Base-by-base conservation (phyloP, 2,888 invertebrate species). In the Drosophila nr. perissopoda region DNA sequence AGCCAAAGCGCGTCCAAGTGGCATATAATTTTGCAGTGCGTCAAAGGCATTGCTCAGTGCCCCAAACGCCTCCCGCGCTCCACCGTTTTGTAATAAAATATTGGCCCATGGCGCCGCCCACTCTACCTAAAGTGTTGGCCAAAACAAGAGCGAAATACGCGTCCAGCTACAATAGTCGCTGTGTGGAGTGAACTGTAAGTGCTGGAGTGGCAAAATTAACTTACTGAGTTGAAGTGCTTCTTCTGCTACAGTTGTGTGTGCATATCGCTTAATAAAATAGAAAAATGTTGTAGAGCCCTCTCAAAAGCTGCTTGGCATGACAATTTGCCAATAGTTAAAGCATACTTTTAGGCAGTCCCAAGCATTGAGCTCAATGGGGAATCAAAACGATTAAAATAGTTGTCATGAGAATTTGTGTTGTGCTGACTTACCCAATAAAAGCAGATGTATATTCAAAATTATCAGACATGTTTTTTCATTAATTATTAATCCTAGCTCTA, bases 21-120 rank as follows among this genome's bases (percentile, higher is more conserved):
- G 70, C 72, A 83, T 78, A 79, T 81, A 74, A 81, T 83, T 81
- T 74, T 72, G 61, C 73, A 70, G 70, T 81, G 83, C 82, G 73
- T 83, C 83, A 87, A 83, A 83, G 82, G 70, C 65, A 59, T 70
- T 59, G 51, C 69, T 62, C 63, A 21, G 27, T 38, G 16, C 52
- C 21, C 16, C 31, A 31, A 42, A 33, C 36, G 16, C 65, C 21
- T 21, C 7, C 34, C 11, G 11, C 25, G 10, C 7, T 36, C 10
- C 16, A 11, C 58, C 58, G 25, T 51, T 56, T 70, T 21, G 49
- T 58, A 65, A 74, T 75, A 68, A 60, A 74, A 57, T 52, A 69
- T 69, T 75, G 25, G 51, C 60, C 31, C 38, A 21, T n/a, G 21
- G 34, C 25, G 2, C 16, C 38, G 13, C 33, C 27, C 36, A 36